Base-by-base conservation (phyloP, 2,888 invertebrate genomes). In the Malthinus seriepunctatus region DNA sequence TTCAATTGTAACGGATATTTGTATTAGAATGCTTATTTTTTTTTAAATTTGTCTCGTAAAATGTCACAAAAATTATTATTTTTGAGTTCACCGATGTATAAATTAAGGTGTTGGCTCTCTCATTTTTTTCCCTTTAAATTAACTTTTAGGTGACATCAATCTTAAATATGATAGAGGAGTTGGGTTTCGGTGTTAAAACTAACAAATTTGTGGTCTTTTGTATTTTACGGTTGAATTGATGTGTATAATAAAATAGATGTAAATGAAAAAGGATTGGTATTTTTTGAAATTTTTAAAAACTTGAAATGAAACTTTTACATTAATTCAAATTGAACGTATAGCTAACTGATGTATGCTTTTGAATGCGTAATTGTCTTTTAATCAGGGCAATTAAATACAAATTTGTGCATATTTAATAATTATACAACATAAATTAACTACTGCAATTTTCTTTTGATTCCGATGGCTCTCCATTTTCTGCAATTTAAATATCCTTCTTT, bases 161-260 rank as follows among this genome's bases (percentile, higher is more conserved):
- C 46, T 8, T 23, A 7, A 14, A 45, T 3, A 34, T 35, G 35
- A 34, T 33, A 35, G 33, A 48, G n/a, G 35, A 35, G 35, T 15
- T 8, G 48, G 23, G 8, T 34, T 33, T 33, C 32, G 49, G 55
- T 32, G 55, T 39, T 55, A 55, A 49, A 50, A 31, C 44, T 44
- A 55, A 55, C 54, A 54, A 54, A 54, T 54, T 54, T 54, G 54
- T 54, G 54, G 54, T 54, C 54, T 47, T 54, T 54, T 47, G 54
- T 54, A 54, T 49, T 55, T 55, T 32, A 49, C 49, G 49, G 34
- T 10, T 44, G 55, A 49, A 42, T 55, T 39, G 35, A 55, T 33
- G 39, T 42, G 32, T 32, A 47, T 34, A 38, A 38, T 38, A 34
- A 44, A 37, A 37, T 38, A 32, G 46, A 15, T 8, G 14, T 32